Evolutionary conservation across 2,888 invertebrate genomes (phyloP).

Genomic region (Limulus polyphemus): DNA sequence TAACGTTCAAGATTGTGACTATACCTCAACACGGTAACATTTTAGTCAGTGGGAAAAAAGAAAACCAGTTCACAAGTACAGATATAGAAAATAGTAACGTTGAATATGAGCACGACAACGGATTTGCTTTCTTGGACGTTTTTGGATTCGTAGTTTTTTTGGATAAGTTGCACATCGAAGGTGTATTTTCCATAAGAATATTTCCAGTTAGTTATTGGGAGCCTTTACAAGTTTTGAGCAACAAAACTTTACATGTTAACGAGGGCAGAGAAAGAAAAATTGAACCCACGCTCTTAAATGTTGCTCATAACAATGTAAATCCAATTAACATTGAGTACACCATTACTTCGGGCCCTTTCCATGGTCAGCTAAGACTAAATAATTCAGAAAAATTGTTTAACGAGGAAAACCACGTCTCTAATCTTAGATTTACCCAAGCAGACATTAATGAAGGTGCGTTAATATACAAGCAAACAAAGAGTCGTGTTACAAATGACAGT

Average conservation of each 20-base stretch:
- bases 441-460: slow-evolving; percentile 69
- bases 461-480: slow-evolving; percentile 60
- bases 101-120: slow-evolving; percentile 53
- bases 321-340: slow-evolving; percentile 70
- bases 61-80: slow-evolving; percentile 35
- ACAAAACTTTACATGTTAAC: slow-evolving; percentile 62
- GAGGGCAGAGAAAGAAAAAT: slow-evolving; percentile 72
- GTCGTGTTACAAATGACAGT: slow-evolving; percentile 63
- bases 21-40: slow-evolving; percentile 34
- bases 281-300: slow-evolving; percentile 59
- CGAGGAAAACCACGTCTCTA: slow-evolving; percentile 24
- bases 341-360: slow-evolving; percentile 61
- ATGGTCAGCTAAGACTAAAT: slow-evolving; percentile 57
- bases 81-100: slow-evolving; percentile 35
- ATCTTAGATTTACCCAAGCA: slow-evolving; percentile 57
- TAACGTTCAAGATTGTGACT: slow-evolving; percentile 55
- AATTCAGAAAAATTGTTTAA: slow-evolving; percentile 32
- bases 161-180: slow-evolving; percentile 51
- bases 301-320: slow-evolving; percentile 62
- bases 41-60: slow-evolving; percentile 36
- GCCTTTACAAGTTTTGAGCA: slow-evolving; percentile 58
- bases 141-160: slow-evolving; percentile 49
- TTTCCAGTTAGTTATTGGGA: slow-evolving; percentile 82
- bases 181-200: slow-evolving; percentile 59
- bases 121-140: slow-evolving; percentile 36